phyloP scores from a whole-genome alignment of 2,797 vertebrate species.

The Sebastes dallii region DNA sequence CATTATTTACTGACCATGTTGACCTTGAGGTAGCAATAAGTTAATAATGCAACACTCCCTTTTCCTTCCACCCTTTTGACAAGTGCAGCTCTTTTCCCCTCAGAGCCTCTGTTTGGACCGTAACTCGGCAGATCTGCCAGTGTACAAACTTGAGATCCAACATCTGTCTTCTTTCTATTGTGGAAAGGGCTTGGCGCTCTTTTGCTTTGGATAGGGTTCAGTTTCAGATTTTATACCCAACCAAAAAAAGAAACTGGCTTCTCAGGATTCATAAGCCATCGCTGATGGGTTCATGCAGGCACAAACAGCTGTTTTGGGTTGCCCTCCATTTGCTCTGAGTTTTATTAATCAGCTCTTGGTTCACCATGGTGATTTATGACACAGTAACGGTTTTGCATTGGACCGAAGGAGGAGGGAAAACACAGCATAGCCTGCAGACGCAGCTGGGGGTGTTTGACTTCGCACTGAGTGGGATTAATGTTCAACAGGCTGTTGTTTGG shows the following conservation, averaged over 20 bases:
- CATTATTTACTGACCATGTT: conserved; percentile 34
- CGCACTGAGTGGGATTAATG: conserved; percentile 71
- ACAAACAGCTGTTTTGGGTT: conserved; percentile 81
- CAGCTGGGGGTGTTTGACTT: conserved; percentile 73
- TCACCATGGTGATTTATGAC: conserved; percentile 71
- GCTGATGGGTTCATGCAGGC: conserved; percentile 54
- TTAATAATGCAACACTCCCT: conserved; percentile 27
- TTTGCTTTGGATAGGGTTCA: conserved; percentile 39
- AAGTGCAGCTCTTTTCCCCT: conserved; percentile 36
- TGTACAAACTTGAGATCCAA: conserved; percentile 56
- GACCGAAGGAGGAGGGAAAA: conserved; percentile 47
- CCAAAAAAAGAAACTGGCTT: conserved; percentile 55
- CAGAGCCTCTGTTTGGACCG: conserved; percentile 40
- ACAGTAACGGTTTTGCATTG: conserved; percentile 49
- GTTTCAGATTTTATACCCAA: conserved; percentile 60
- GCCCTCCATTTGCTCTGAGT: conserved; percentile 70
- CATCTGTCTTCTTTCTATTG: conserved; percentile 72
- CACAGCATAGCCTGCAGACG: conserved; percentile 39
- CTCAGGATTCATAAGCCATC: conserved; percentile 62
- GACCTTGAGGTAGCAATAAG: conserved; percentile 40
- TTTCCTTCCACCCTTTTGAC: conserved; percentile 28
- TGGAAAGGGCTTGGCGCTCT: conserved; percentile 51
- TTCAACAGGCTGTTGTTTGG: conserved; percentile 74
- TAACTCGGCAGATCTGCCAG: conserved; percentile 54
- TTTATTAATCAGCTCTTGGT: conserved; percentile 77